These are phyloP conservation scores for Folsomia manolachei DNA, from an alignment of 2,888 invertebrate species.

Conservation along the genomic window DNA sequence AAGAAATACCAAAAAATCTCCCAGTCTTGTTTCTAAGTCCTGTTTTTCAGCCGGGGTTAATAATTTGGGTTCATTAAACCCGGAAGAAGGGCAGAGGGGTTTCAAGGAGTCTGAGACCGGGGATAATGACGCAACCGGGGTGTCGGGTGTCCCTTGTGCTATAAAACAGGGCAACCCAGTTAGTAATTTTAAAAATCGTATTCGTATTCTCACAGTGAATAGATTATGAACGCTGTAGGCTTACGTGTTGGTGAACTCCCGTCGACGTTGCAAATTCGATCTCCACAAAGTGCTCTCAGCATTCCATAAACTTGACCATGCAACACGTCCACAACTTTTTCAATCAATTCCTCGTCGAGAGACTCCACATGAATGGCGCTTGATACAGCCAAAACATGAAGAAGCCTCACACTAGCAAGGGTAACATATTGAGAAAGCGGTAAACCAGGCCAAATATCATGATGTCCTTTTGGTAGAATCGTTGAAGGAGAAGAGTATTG, in stretches of 20 bases:
- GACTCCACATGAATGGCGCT: constrained; percentile 58
- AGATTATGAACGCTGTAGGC: no score
- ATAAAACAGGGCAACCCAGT: no score
- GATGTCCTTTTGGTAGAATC: constrained; percentile 28
- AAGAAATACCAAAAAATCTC: constrained; percentile 61
- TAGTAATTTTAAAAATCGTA: constrained; percentile 1
- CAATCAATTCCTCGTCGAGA: constrained; percentile 57
- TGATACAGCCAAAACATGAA: constrained; percentile 61
- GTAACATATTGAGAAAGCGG: constrained; percentile 52
- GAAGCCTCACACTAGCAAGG: constrained; percentile 59
- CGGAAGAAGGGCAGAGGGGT: constrained; percentile 28
- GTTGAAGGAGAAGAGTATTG: neutral
- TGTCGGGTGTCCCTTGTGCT: constrained; percentile 48
- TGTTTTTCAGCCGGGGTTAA: constrained; percentile 46
- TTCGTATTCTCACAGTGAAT: neutral
- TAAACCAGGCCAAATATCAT: constrained; percentile 38
- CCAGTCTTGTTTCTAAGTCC: constrained; percentile 55
- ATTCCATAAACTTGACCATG: constrained; percentile 56
- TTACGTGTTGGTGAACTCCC: constrained; percentile 45
- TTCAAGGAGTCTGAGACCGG: constrained; percentile 44
- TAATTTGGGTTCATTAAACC: constrained; percentile 22
- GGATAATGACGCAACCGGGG: constrained; percentile 44
- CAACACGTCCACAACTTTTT: constrained; percentile 59
- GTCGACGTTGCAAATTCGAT: constrained; percentile 42
- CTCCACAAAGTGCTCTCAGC: constrained; percentile 44